Evolutionary conservation across 1,140 invertebrate species (phyloP).

Genomic region (Arctopsyche grandis): DNA sequence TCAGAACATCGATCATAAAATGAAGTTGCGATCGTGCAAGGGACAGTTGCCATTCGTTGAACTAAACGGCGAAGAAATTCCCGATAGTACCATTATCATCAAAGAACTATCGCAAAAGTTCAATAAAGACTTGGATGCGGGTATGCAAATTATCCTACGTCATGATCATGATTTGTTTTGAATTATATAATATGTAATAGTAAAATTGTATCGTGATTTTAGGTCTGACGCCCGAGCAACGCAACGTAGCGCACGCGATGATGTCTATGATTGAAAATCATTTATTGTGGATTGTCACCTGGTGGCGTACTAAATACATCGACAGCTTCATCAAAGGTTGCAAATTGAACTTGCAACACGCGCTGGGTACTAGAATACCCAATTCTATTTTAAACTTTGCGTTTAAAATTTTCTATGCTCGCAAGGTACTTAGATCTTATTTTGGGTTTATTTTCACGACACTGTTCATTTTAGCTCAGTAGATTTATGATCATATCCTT

Average conservation of each 20-base stretch:
- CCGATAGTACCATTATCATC: constrained; percentile 90
- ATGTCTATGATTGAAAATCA: constrained; percentile 96
- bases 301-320: constrained; percentile 89
- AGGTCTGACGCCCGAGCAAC: constrained; percentile 82
- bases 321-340: constrained; percentile 87
- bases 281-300: constrained; percentile 87
- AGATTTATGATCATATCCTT: constrained; percentile 14
- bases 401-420: constrained; percentile 87
- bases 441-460: constrained; percentile 3
- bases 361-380: constrained; percentile 86
- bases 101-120: constrained; percentile 85
- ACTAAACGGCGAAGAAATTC: constrained; percentile 92
- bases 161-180: background rate
- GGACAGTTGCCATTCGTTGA: constrained; percentile 93
- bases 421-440: constrained; percentile 74
- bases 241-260: constrained; percentile 89
- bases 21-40: constrained; percentile 93
- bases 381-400: constrained; percentile 89
- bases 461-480: constrained; percentile 37
- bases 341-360: constrained; percentile 90
- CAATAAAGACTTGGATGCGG: constrained; percentile 83
- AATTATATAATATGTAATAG: background rate
- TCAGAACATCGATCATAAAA: constrained; percentile 94
- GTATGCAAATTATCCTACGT: constrained; percentile 58
- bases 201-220: background rate